Conservation (phyloP, 2,797 vertebrate genomes). For the Siniperca undulata region DNA sequence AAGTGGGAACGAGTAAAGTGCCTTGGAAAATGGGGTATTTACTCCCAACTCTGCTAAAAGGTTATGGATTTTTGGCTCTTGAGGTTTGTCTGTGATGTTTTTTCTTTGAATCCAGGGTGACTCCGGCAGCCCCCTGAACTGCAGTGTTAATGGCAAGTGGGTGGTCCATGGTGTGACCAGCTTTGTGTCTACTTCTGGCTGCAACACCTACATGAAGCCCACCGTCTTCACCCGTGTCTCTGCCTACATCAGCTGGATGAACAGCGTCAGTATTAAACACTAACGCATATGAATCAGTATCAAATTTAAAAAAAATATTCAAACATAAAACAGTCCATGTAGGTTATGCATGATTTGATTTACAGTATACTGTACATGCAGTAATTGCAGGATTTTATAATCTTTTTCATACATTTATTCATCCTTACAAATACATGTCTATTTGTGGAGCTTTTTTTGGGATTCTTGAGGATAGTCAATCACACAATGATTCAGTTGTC, state of each 20-base stretch:
- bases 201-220: constrained; percentile 87
- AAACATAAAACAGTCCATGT: background rate
- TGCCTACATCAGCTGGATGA: constrained; percentile 90
- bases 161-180: constrained; percentile 92
- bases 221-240: constrained; percentile 91
- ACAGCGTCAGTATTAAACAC: constrained; percentile 82
- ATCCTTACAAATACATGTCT: background rate
- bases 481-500: constrained; percentile 50
- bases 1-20: background rate
- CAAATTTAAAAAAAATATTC: background rate
- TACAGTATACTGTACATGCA: background rate
- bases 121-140: constrained; percentile 93
- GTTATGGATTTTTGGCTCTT: background rate
- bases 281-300: background rate
- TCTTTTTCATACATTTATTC: background rate
- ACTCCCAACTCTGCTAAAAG: background rate
- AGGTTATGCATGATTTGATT: background rate
- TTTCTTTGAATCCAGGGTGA: constrained; percentile 85
- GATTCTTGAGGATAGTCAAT: constrained; percentile 8
- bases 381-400: background rate
- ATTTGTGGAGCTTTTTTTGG: constrained; percentile 3
- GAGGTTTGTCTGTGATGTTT: background rate
- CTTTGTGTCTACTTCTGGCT: constrained; percentile 90
- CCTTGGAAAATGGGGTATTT: background rate
- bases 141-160: constrained; percentile 85